These are phyloP conservation scores for Acrocephalus kingi DNA, from an alignment of 2,113 vertebrate genomes.

Conservation along the genomic window DNA sequence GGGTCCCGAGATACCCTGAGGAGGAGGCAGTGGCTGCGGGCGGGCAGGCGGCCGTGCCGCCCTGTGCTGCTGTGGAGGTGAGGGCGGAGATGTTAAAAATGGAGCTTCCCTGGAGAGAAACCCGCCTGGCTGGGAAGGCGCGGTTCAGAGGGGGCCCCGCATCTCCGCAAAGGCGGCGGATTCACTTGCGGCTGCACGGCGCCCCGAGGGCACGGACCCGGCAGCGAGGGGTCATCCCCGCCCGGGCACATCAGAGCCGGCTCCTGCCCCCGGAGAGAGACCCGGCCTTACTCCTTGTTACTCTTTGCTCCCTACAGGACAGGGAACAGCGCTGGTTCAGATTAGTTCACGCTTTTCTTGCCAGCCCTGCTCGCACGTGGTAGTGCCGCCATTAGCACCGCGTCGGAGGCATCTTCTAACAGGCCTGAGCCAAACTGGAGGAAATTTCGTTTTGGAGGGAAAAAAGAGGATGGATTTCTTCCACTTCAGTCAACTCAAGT, in stretches of 20 bases:
- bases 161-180: accelerated
- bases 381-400: neutral
- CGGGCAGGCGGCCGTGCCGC: neutral
- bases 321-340: accelerated
- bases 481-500: accelerated
- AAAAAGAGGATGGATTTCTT: neutral
- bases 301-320: neutral
- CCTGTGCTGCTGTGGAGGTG: neutral
- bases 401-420: accelerated
- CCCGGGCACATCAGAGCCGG: accelerated
- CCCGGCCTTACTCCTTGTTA: accelerated
- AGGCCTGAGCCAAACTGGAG: neutral
- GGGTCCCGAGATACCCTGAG: accelerated
- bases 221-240: accelerated
- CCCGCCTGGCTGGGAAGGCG: neutral
- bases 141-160: accelerated
- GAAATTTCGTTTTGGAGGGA: neutral
- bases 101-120: neutral
- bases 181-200: neutral
- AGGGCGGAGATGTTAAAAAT: neutral
- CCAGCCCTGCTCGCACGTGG: neutral
- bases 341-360: accelerated
- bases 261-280: accelerated
- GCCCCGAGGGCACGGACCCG: neutral
- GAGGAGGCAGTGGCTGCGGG: accelerated